Evolutionary conservation across 2,797 vertebrate species (phyloP).

Genomic region (Varecia variegata): DNA sequence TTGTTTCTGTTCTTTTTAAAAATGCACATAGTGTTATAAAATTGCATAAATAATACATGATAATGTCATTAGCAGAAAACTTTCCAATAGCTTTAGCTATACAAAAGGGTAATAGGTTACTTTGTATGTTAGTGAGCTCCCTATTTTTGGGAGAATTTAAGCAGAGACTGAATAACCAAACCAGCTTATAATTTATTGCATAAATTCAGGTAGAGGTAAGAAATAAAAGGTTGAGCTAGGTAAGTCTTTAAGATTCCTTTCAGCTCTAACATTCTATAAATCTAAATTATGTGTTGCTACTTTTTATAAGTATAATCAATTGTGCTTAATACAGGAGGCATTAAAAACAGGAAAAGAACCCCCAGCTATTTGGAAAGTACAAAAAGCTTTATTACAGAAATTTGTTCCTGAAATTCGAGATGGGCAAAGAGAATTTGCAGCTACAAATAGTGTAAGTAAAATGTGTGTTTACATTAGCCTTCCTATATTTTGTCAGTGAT

Average conservation of each 20-base stretch:
- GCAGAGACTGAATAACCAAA: not conserved
- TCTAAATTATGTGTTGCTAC: slow-evolving; percentile 2
- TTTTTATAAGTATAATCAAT: slow-evolving; percentile 54
- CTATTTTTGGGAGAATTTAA: not conserved
- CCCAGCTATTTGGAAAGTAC: slow-evolving; percentile 99
- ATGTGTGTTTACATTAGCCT: slow-evolving; percentile 35
- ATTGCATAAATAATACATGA: not conserved
- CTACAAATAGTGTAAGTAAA: slow-evolving; percentile 96
- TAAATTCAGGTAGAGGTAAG: not conserved
- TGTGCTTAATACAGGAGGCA: slow-evolving; percentile 87
- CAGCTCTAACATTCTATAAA: slow-evolving; percentile 14
- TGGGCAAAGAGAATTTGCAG: slow-evolving; percentile 95
- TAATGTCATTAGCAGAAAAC: not conserved
- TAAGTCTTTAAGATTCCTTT: slow-evolving; percentile 48
- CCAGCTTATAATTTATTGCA: not conserved
- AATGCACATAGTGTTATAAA: not conserved
- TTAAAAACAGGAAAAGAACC: slow-evolving; percentile 94
- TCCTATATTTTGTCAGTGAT: slow-evolving; percentile 26
- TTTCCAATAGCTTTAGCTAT: not conserved
- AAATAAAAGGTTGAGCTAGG: not conserved
- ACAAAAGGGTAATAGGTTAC: not conserved
- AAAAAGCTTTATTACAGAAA: slow-evolving; percentile 98
- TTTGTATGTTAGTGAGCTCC: not conserved
- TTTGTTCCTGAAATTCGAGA: slow-evolving; percentile 98
- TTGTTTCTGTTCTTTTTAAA: slow-evolving; percentile 26